Conservation (phyloP, 2,113 vertebrate species). For the Nanorana parkeri region DNA sequence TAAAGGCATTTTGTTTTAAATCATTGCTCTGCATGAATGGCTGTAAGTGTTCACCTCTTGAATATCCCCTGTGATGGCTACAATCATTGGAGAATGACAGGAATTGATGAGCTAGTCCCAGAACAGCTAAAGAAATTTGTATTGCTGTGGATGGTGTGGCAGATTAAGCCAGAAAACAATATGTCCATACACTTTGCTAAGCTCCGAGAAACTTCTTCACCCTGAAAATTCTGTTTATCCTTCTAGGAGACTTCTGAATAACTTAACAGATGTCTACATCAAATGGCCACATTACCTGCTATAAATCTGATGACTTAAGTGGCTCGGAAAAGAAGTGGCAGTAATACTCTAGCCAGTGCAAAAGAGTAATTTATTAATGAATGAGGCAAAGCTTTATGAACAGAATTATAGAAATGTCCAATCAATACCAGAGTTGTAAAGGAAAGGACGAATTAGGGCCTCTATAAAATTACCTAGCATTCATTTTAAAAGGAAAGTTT, state of each 20-base stretch:
- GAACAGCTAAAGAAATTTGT: conserved; percentile 31
- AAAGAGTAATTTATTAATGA: conserved; percentile 22
- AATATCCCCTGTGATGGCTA: conserved; percentile 45
- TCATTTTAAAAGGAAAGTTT: neutral
- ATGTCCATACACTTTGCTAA: neutral
- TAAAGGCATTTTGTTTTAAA: conserved; percentile 50
- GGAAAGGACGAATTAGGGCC: neutral
- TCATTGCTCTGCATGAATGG: conserved; percentile 38
- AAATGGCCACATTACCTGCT: conserved; percentile 47
- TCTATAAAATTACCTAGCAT: neutral
- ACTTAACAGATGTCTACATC: conserved; percentile 39
- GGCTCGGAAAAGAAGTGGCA: conserved; percentile 33
- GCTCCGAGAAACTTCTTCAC: conserved; percentile 47
- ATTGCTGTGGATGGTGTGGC: conserved; percentile 11
- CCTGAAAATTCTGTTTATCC: conserved; percentile 24
- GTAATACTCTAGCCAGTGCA: conserved; percentile 21
- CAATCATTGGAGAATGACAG: conserved; percentile 50
- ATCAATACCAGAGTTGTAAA: conserved; percentile 30
- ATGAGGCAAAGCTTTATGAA: conserved; percentile 19
- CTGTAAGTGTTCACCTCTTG: conserved; percentile 43
- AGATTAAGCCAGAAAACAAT: conserved; percentile 24
- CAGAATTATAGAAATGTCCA: conserved; percentile 17
- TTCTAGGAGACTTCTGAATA: conserved; percentile 38
- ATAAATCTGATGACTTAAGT: conserved; percentile 48
- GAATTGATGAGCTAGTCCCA: conserved; percentile 52